phyloP scores from a whole-genome alignment of 2,888 invertebrate genomes.

The Xestia xanthographa region DNA sequence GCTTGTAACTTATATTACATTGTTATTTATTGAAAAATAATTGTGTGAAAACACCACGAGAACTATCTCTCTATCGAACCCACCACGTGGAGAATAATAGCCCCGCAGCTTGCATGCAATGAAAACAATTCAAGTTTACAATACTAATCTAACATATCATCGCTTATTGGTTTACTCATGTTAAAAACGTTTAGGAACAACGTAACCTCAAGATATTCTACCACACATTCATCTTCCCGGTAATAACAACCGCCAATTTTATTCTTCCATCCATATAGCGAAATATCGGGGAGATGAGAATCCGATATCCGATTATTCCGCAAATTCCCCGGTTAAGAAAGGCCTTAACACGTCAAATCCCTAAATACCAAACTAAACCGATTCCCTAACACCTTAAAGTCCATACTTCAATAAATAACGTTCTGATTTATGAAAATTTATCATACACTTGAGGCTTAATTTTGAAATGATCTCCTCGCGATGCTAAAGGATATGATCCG shows the following conservation, averaged over 20 bases:
- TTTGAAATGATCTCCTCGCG: slow-evolving; percentile 85
- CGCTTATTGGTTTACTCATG: slow-evolving; percentile 46
- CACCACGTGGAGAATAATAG: slow-evolving; percentile 69
- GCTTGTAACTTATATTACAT: slow-evolving; percentile 78
- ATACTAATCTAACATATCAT: slow-evolving; percentile 47
- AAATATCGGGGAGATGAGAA: slow-evolving; percentile 78
- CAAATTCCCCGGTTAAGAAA: slow-evolving; percentile 76
- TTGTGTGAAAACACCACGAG: slow-evolving; percentile 78
- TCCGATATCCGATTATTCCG: slow-evolving; percentile 83
- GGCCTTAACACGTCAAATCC: slow-evolving; percentile 80
- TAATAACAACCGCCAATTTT: slow-evolving; percentile 77
- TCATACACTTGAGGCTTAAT: slow-evolving; percentile 90
- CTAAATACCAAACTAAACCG: slow-evolving; percentile 85
- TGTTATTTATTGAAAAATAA: slow-evolving; percentile 86
- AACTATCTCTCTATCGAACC: slow-evolving; percentile 73
- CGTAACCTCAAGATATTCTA: slow-evolving; percentile 54
- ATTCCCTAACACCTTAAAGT: slow-evolving; percentile 88
- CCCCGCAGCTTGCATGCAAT: slow-evolving; percentile 45
- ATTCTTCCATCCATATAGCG: slow-evolving; percentile 77
- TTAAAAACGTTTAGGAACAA: slow-evolving; percentile 55
- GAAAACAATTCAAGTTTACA: slow-evolving; percentile 57
- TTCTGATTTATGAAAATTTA: slow-evolving; percentile 90
- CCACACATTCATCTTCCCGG: slow-evolving; percentile 73
- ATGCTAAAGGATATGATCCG: slow-evolving; percentile 75
- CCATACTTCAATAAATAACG: slow-evolving; percentile 89